Conservation (phyloP, 2,113 vertebrate genomes). For the Hiodon alosoides region DNA sequence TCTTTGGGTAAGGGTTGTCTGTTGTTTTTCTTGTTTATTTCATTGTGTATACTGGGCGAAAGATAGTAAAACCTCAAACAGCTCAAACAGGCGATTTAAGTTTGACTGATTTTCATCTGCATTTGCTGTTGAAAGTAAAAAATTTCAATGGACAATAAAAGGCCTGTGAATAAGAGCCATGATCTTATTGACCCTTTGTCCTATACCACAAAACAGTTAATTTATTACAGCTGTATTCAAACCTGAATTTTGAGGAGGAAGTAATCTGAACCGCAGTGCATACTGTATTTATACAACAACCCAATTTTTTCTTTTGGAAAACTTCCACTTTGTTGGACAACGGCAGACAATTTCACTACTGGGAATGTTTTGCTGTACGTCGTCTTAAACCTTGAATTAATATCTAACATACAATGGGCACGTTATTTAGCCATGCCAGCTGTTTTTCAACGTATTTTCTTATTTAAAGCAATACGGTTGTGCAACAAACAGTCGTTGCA, state of each 20-base stretch:
- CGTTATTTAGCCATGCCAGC: slow-evolving; percentile 64
- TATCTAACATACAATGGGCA: slow-evolving; percentile 63
- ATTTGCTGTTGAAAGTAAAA: not conserved
- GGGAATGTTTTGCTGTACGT: slow-evolving; percentile 61
- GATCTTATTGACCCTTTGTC: not conserved
- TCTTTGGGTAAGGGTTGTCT: slow-evolving; percentile 47
- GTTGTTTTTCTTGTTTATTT: slow-evolving; percentile 22
- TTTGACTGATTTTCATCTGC: slow-evolving; percentile 42
- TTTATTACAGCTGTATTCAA: not conserved
- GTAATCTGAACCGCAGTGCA: not conserved
- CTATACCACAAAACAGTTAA: not conserved
- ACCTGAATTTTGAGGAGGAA: not conserved
- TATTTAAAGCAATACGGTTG: slow-evolving; percentile 87
- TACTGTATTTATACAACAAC: not conserved
- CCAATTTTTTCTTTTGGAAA: slow-evolving; percentile 17
- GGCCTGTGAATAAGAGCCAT: not conserved
- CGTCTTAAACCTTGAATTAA: slow-evolving; percentile 66
- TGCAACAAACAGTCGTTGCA: slow-evolving; percentile 74
- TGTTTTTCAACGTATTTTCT: slow-evolving; percentile 56
- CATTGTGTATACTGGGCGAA: slow-evolving; percentile 38
- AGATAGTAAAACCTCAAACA: slow-evolving; percentile 26
- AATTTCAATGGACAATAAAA: not conserved
- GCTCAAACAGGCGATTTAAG: slow-evolving; percentile 61
- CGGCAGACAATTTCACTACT: slow-evolving; percentile 44
- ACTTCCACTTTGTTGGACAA: slow-evolving; percentile 21